Evolutionary conservation across 2,888 invertebrate genomes (phyloP).

Genomic region (Rhagophthalmus giganteus): DNA sequence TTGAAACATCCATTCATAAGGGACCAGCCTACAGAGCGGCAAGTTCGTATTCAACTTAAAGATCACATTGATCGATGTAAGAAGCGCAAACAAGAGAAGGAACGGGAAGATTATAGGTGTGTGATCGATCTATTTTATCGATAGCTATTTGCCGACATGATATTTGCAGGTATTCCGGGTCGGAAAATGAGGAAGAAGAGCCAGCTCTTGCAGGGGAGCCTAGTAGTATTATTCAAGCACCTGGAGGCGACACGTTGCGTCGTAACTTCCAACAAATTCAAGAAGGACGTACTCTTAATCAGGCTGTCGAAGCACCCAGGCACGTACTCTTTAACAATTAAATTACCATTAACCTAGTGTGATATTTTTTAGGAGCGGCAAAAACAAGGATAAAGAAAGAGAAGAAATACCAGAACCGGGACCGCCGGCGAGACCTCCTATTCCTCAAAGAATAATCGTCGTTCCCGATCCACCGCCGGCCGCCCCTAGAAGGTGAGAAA

Average conservation of each 20-base stretch:
- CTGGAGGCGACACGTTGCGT: conserved; percentile 92
- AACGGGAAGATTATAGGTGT: conserved; percentile 70
- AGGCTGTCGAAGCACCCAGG: conserved; percentile 61
- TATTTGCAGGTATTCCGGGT: conserved; percentile 84
- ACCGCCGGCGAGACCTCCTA: conserved; percentile 84
- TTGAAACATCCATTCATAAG: conserved; percentile 97
- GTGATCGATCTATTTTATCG: not conserved
- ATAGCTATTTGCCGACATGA: not conserved
- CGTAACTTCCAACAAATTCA: conserved; percentile 98
- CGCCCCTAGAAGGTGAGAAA: conserved; percentile 63
- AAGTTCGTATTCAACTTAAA: conserved; percentile 97
- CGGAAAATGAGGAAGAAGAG: conserved; percentile 96
- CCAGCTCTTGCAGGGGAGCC: conserved; percentile 90
- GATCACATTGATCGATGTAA: conserved; percentile 99
- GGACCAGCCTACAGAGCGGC: conserved; percentile 98
- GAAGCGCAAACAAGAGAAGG: conserved; percentile 90
- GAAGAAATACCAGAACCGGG: conserved; percentile 79
- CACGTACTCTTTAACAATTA: conserved; percentile 34
- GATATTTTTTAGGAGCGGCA: conserved; percentile 43
- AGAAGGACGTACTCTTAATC: conserved; percentile 70
- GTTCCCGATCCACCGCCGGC: conserved; percentile 78
- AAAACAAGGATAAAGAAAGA: conserved; percentile 57
- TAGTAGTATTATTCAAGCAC: conserved; percentile 88
- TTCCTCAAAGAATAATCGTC: conserved; percentile 89
- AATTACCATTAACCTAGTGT: too few relatives aligned